Evolutionary conservation across 30 jellyfish, hydroid and myxozoan species (phyloP).

Genomic region (Sanderia malayensis): DNA sequence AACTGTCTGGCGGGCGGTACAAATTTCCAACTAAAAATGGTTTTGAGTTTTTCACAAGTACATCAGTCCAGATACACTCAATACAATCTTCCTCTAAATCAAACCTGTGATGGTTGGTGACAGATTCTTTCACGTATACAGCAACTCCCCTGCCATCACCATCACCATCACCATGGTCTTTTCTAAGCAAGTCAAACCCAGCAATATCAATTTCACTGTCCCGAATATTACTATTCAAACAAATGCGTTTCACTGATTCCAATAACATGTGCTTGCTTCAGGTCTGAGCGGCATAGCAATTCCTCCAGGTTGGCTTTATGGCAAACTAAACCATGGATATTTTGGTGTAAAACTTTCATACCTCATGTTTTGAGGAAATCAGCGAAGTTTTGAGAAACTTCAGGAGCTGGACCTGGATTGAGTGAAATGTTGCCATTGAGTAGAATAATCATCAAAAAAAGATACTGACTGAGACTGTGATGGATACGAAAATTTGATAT

Average conservation of each 20-base stretch:
- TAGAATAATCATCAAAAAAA: slow-evolving; percentile 5
- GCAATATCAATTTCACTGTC: slow-evolving; percentile 17
- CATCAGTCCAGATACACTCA: slow-evolving; percentile 17
- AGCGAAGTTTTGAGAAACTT: not conserved
- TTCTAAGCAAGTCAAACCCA: not conserved
- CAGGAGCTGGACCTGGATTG: slow-evolving; percentile 2
- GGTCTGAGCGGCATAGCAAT: slow-evolving; percentile 4
- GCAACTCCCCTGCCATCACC: too few relatives aligned
- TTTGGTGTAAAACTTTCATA: slow-evolving; percentile 10
- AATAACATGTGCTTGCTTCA: slow-evolving; percentile 25
- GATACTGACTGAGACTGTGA: not conserved
- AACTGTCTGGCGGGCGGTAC: slow-evolving; percentile 4
- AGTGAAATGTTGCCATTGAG: slow-evolving; percentile 6
- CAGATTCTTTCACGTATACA: not conserved
- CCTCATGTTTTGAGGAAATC: slow-evolving; percentile 30
- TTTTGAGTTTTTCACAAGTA: not conserved
- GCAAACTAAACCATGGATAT: not conserved
- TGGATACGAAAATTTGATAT: not conserved
- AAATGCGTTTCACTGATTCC: slow-evolving; percentile 15
- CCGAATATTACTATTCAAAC: not conserved
- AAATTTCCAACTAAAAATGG: not conserved
- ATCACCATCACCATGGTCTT: too few relatives aligned
- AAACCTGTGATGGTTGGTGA: slow-evolving; percentile 8
- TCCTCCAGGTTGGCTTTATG: not conserved
- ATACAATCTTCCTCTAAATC: slow-evolving; percentile 23